These are phyloP conservation scores for Phaetusa simplex DNA, from an alignment of 2,113 vertebrate species.

Conservation along the genomic window DNA sequence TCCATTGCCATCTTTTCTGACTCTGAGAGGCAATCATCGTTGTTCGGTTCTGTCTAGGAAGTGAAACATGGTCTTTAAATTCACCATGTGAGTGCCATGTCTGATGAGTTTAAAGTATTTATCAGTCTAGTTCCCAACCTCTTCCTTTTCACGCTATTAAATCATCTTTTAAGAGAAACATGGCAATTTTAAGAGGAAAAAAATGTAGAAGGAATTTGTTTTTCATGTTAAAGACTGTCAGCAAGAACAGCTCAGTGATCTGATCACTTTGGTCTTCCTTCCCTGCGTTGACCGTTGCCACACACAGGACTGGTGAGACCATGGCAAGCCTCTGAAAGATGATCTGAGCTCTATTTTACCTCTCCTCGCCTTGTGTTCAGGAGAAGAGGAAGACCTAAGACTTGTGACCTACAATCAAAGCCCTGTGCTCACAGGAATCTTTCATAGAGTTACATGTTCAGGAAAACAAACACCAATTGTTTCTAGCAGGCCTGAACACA, in stretches of 20 bases:
- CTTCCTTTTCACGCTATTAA: background rate
- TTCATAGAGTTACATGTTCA: background rate
- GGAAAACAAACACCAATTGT: background rate
- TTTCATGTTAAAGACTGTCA: background rate
- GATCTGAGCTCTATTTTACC: background rate
- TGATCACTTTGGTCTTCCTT: background rate
- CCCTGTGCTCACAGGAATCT: background rate
- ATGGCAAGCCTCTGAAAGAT: background rate
- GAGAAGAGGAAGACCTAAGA: background rate
- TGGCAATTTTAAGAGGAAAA: background rate
- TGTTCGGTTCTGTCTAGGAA: slow-evolving; percentile 73
- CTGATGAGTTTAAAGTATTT: background rate
- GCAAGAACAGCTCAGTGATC: background rate
- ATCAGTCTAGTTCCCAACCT: background rate
- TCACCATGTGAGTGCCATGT: rapidly evolving
- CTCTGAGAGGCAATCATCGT: slow-evolving; percentile 79
- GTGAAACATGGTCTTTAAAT: background rate
- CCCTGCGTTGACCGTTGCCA: background rate
- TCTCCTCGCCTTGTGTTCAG: background rate
- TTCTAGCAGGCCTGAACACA: background rate
- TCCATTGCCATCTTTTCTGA: slow-evolving; percentile 77
- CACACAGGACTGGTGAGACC: background rate
- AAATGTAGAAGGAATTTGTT: background rate
- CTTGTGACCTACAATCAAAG: background rate
- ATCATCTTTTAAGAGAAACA: background rate